These are phyloP conservation scores for Acanthurus tractus DNA, from an alignment of 2,797 vertebrate species.

Conservation along the genomic window DNA sequence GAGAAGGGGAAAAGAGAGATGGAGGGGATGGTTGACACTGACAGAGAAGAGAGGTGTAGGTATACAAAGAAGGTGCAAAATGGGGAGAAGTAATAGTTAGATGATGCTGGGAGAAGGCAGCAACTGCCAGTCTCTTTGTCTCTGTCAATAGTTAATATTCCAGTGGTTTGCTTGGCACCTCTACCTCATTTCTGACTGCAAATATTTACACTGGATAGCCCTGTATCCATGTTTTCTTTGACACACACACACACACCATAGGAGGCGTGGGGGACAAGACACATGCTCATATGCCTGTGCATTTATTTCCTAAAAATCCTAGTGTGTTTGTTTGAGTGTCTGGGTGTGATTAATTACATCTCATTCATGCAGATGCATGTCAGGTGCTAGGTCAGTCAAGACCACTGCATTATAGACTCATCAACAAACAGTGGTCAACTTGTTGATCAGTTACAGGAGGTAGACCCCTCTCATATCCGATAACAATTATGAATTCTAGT, in stretches of 20 bases:
- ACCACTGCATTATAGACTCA: too few relatives aligned
- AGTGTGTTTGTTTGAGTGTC: too few relatives aligned
- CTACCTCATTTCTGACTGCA: slow-evolving; percentile 75
- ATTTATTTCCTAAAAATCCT: too few relatives aligned
- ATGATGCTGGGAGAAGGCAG: slow-evolving; percentile 23
- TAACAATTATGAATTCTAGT: too few relatives aligned
- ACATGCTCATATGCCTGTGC: too few relatives aligned
- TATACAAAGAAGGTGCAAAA: background rate
- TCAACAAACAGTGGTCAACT: too few relatives aligned
- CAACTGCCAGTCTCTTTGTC: slow-evolving; percentile 33
- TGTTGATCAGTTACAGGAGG: too few relatives aligned
- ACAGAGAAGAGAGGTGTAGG: slow-evolving; percentile 3
- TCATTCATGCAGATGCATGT: too few relatives aligned
- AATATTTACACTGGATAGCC: slow-evolving; percentile 79
- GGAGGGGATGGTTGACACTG: background rate
- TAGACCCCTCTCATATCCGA: too few relatives aligned
- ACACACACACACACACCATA: background rate
- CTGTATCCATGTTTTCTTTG: slow-evolving; percentile 57
- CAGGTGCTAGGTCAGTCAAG: too few relatives aligned
- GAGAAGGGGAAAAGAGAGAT: background rate
- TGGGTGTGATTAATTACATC: too few relatives aligned
- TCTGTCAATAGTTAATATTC: slow-evolving; percentile 76
- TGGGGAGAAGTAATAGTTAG: slow-evolving; percentile 4
- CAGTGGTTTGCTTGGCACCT: slow-evolving; percentile 51
- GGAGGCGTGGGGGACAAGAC: too few relatives aligned